A percentile compares a stretch with the other conserved stretches of the same genome.
These are phyloP conservation scores for Blomia tropicalis DNA, from an alignment of 2,888 invertebrate genomes.

Conservation along the genomic window DNA sequence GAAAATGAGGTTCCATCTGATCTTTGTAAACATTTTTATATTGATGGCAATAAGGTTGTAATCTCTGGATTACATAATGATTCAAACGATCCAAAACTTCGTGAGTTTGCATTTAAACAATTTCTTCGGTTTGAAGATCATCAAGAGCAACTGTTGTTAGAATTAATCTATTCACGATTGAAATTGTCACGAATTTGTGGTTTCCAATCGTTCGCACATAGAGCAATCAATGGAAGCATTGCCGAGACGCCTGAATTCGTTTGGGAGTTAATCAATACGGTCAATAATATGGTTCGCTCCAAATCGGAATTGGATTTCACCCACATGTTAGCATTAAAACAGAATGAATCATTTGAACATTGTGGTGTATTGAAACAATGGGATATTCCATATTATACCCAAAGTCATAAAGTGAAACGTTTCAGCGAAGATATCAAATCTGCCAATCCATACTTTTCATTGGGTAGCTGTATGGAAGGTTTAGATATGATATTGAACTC, in stretches of 20 bases:
- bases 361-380: slow-evolving; percentile 39
- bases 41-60: slow-evolving; percentile 53
- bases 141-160: slow-evolving; percentile 57
- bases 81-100: slow-evolving; percentile 52
- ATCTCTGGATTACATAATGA: slow-evolving; percentile 70
- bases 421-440: slow-evolving; percentile 25
- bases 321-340: slow-evolving; percentile 36
- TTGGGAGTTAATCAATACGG: slow-evolving; percentile 55
- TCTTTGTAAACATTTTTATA: slow-evolving; percentile 50
- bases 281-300: slow-evolving; percentile 52
- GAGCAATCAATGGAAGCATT: slow-evolving; percentile 41
- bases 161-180: slow-evolving; percentile 56
- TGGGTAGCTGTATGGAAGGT: slow-evolving; percentile 93
- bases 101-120: slow-evolving; percentile 73
- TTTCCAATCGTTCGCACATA: slow-evolving; percentile 69
- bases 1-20: slow-evolving; percentile 50
- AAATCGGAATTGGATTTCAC: slow-evolving; percentile 58
- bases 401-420: slow-evolving; percentile 33
- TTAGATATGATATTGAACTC: slow-evolving; percentile 68
- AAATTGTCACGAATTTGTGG: slow-evolving; percentile 72
- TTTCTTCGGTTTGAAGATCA: slow-evolving; percentile 59
- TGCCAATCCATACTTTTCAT: slow-evolving; percentile 60
- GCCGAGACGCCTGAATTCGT: slow-evolving; percentile 66
- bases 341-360: slow-evolving; percentile 34
- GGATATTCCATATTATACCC: slow-evolving; percentile 70